These are phyloP conservation scores for Troglohyphantes excavatus DNA, from an alignment of 2,888 invertebrate genomes.

Conservation along the genomic window DNA sequence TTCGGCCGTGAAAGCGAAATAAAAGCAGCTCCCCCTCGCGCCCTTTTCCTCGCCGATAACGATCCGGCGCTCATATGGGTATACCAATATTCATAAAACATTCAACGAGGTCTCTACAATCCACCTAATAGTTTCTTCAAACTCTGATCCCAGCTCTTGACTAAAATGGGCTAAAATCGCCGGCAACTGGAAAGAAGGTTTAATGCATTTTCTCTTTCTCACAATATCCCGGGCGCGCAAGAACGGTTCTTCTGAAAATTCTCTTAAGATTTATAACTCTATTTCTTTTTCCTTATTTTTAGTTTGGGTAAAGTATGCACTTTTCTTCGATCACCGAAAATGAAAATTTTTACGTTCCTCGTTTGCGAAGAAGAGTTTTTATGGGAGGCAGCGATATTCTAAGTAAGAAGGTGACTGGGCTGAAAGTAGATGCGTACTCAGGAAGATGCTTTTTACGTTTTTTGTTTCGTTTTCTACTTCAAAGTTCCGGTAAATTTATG, in stretches of 20 bases:
- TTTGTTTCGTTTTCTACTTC: neutral
- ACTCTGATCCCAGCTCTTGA: constrained; percentile 52
- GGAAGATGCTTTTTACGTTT: constrained; percentile 6
- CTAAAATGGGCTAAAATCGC: constrained; percentile 42
- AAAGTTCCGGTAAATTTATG: constrained; percentile 14
- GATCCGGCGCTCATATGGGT: neutral
- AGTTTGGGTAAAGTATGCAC: neutral
- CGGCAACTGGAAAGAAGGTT: neutral
- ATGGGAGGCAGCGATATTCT: constrained; percentile 19
- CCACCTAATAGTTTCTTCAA: constrained; percentile 30
- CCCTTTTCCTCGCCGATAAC: neutral
- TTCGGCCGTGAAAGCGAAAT: neutral
- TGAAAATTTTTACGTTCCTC: constrained; percentile 38
- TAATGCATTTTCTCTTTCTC: constrained; percentile 8
- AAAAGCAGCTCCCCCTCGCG: neutral
- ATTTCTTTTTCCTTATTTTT: neutral
- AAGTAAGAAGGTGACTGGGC: neutral
- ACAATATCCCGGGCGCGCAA: neutral
- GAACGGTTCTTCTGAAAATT: constrained; percentile 8
- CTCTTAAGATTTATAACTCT: neutral
- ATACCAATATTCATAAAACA: constrained; percentile 34
- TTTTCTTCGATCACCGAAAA: constrained; percentile 44
- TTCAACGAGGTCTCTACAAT: neutral
- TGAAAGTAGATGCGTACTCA: constrained; percentile 18
- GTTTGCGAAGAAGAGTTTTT: constrained; percentile 34